Evolutionary conservation across 2,797 vertebrate genomes (phyloP).

Genomic region (Danio albolineatus): DNA sequence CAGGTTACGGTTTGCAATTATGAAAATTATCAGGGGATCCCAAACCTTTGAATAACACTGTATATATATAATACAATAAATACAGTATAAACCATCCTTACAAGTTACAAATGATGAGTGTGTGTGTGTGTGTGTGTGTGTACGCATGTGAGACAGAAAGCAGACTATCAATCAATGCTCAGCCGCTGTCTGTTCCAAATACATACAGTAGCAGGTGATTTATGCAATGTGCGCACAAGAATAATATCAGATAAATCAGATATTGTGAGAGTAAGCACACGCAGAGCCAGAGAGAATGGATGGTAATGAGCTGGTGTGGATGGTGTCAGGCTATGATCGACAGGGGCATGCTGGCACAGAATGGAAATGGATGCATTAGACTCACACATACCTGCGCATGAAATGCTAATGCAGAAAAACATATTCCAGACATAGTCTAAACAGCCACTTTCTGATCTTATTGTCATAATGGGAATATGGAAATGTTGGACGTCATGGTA

Average conservation of each 20-base stretch:
- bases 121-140: background rate
- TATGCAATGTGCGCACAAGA: conserved; percentile 37
- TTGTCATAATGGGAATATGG: background rate
- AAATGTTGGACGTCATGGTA: background rate
- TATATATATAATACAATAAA: conserved; percentile 37
- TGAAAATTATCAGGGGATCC: too few relatives aligned
- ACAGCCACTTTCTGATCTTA: background rate
- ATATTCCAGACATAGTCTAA: background rate
- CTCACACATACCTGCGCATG: background rate
- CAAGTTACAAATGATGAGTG: background rate
- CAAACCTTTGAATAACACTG: too few relatives aligned
- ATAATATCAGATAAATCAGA: conserved; percentile 46
- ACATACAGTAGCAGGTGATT: conserved; percentile 43
- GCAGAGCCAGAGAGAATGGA: background rate
- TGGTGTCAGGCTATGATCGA: conserved; percentile 22
- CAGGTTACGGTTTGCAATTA: too few relatives aligned
- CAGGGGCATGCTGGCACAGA: conserved; percentile 7
- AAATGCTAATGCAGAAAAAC: conserved; percentile 31
- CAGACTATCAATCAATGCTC: conserved; percentile 2
- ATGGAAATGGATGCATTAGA: conserved; percentile 48
- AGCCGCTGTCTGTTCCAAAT: conserved; percentile 37
- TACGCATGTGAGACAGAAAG: background rate
- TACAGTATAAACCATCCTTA: conserved; percentile 1
- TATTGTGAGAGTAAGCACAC: conserved; percentile 10
- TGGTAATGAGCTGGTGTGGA: conserved; percentile 55